Percentiles rank a stretch among this genome's conserved stretches.
phyloP scores from a whole-genome alignment of 2,888 invertebrate genomes.

The Adineta ricciae region DNA sequence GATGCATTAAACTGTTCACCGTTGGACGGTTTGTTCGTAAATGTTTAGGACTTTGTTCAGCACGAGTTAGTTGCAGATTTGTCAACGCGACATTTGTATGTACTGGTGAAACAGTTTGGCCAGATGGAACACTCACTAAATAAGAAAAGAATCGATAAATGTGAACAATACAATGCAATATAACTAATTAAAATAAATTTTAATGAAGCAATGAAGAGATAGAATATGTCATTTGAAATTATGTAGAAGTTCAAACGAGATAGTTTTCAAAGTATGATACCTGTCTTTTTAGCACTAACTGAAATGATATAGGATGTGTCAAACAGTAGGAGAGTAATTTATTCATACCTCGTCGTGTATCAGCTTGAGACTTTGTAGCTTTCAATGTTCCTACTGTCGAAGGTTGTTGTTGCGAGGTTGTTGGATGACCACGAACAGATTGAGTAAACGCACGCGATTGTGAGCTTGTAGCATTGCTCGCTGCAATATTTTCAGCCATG shows the following conservation, averaged over 20 bases:
- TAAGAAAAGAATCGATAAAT: background rate
- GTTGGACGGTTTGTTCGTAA: slow-evolving; percentile 61
- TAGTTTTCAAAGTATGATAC: background rate
- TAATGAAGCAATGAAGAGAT: background rate
- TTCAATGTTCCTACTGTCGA: background rate
- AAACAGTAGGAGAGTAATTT: background rate
- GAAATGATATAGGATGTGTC: background rate
- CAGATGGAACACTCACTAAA: background rate
- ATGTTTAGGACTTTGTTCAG: slow-evolving; percentile 57
- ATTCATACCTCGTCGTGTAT: background rate
- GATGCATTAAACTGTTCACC: slow-evolving; percentile 83
- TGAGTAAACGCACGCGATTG: background rate
- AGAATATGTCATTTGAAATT: background rate
- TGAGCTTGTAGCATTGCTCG: background rate
- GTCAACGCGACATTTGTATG: background rate
- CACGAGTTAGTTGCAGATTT: background rate
- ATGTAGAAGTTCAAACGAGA: background rate
- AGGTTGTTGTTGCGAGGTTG: background rate
- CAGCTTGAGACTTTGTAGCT: background rate
- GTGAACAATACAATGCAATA: background rate
- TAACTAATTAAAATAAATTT: no score
- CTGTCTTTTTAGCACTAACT: background rate
- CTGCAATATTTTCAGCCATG: background rate
- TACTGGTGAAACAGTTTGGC: background rate
- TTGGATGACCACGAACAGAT: background rate